Percentiles rank a stretch among this genome's conserved stretches.
phyloP scores from a whole-genome alignment of 2,797 vertebrate genomes.

The Dryobates pubescens region DNA sequence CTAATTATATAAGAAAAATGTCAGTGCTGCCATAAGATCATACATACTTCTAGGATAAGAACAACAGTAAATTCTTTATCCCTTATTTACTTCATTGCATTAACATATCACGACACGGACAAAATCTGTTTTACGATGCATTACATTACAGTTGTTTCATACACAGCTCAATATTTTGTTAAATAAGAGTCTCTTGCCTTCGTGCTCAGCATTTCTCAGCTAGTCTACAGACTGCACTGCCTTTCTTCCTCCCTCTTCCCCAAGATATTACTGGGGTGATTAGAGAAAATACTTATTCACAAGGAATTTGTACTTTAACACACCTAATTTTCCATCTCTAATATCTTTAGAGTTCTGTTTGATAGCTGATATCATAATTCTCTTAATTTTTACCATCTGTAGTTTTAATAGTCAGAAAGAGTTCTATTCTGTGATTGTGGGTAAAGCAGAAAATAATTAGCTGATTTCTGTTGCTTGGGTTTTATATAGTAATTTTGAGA shows the following conservation, averaged over 20 bases:
- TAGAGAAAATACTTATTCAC: neutral
- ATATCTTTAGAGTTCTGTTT: neutral
- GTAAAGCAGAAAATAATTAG: neutral
- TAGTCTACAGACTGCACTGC: neutral
- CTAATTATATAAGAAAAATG: slow-evolving; percentile 71
- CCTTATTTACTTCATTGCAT: slow-evolving; percentile 34
- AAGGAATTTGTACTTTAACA: neutral
- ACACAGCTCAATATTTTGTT: neutral
- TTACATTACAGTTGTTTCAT: slow-evolving; percentile 26
- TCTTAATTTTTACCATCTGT: neutral
- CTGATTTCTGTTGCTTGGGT: neutral
- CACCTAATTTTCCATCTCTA: neutral
- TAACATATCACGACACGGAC: neutral
- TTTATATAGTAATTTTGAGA: neutral
- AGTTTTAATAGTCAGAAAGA: neutral
- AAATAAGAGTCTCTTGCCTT: neutral
- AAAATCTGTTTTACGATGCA: slow-evolving; percentile 27
- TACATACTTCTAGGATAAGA: slow-evolving; percentile 34
- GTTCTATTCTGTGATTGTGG: neutral
- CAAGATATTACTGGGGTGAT: neutral
- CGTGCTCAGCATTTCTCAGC: neutral
- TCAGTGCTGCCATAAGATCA: slow-evolving; percentile 45
- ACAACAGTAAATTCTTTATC: slow-evolving; percentile 36
- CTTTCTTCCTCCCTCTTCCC: neutral
- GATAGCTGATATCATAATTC: neutral